These are phyloP conservation scores for Corythaixoides concolor DNA, from an alignment of 2,113 vertebrate species.

Conservation along the genomic window DNA sequence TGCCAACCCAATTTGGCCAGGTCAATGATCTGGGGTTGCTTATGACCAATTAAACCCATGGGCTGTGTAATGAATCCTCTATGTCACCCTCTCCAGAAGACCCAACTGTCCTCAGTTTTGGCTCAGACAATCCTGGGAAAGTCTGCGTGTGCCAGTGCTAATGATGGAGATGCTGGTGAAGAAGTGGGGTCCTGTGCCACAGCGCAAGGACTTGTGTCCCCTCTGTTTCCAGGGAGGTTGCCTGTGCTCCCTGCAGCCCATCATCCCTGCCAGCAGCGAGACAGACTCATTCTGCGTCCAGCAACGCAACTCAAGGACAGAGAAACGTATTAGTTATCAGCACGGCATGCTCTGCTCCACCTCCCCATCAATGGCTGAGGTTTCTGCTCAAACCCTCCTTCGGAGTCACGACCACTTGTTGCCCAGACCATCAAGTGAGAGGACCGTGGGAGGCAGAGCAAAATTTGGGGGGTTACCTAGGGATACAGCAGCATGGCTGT, in stretches of 20 bases:
- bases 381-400: neutral
- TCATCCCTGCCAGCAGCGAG: neutral
- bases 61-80: neutral
- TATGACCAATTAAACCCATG: rapidly evolving
- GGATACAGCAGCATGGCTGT: rapidly evolving
- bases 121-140: neutral
- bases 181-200: neutral
- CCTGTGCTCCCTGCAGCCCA: neutral
- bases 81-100: neutral
- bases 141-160: rapidly evolving
- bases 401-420: neutral
- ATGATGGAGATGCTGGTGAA: neutral
- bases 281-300: neutral
- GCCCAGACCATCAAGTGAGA: neutral
- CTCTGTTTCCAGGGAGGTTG: neutral
- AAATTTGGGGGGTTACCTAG: rapidly evolving
- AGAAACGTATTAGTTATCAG: neutral
- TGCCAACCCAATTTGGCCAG: neutral
- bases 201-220: neutral
- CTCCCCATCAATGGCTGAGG: neutral
- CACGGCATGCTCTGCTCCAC: neutral
- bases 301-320: too few relatives aligned
- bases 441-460: neutral
- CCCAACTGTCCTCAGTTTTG: neutral
- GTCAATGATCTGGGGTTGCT: rapidly evolving